Base-by-base conservation (phyloP, 2,113 vertebrate genomes). In the Spilogale gracilis region DNA sequence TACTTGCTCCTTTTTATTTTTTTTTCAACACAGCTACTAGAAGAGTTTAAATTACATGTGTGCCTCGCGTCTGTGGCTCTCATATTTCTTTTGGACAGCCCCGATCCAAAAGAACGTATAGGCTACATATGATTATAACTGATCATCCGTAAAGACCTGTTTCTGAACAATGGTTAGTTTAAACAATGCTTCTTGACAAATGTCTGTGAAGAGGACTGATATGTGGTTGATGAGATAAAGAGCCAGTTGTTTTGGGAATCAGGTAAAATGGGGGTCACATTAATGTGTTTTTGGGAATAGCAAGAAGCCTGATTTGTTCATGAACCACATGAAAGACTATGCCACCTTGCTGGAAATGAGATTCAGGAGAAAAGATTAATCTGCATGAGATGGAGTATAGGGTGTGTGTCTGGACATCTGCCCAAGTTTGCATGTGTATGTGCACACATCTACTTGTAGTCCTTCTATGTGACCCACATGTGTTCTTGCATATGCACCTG, bases 271-370 rank as follows among this genome's bases (percentile, higher is more conserved):
- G 92, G 67, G 65, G 82, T 10, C 83, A 25, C 89, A 58, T 93
- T 86, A 74, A 63, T 25, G 23, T 45, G 67, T 79, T 95, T 89
- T 78, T 89, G 86, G 76, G 96, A 97, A 71, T 91, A 93, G n/a
- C 8, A 74, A 86, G 65, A 89, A 91, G 73, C 5, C 69, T 85
- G 65, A 74, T 92, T 86, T 89, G 61, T 50, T 91, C 43, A 52
- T 87, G 73, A 98, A 76, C 88, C 18, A 38, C 84, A 92, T 65
- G 56, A 84, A 95, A 91, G 12, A 7, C 61, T 52, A 0, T 1
- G 43, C 54, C 0, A 9, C 43, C 63, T 93, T 87, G 16, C 85
- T 89, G 38, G 69, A 50, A 65, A n/a, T 54, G 14, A 89, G 71
- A 83, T 6, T 25, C 32, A 50, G 63, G 23, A 87, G 92, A 25